phyloP scores from a whole-genome alignment of 2,113 vertebrate species.

The Pelmatolapia mariae region DNA sequence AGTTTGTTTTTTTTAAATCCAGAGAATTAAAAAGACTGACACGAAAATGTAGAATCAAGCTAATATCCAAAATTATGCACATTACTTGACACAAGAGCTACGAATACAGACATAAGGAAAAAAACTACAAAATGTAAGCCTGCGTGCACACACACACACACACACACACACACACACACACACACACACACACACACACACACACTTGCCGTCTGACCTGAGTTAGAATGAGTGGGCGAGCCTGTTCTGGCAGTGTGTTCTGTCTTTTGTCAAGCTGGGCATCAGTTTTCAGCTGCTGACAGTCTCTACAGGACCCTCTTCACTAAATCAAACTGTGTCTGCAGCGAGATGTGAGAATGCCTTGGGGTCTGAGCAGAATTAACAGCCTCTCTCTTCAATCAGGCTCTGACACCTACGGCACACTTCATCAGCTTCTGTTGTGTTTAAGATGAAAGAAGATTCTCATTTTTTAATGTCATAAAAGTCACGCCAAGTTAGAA shows the following conservation, averaged over 20 bases:
- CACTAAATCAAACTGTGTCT: slow-evolving; percentile 37
- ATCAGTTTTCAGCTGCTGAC: slow-evolving; percentile 21
- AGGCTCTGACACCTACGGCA: background rate
- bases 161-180: background rate
- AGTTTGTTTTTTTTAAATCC: background rate
- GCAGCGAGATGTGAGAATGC: background rate
- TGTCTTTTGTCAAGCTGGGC: slow-evolving; percentile 26
- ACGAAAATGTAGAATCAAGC: background rate
- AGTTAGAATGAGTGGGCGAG: background rate
- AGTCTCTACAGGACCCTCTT: slow-evolving; percentile 24
- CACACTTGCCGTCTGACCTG: background rate
- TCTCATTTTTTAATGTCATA: background rate
- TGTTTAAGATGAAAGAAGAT: slow-evolving; percentile 17
- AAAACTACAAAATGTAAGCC: background rate
- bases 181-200: background rate
- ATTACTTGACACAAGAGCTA: background rate
- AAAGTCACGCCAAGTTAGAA: background rate
- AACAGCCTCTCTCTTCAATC: slow-evolving; percentile 7
- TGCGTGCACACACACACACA: accelerated
- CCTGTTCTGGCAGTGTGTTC: background rate
- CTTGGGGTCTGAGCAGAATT: background rate
- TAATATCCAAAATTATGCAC: background rate
- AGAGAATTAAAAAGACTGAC: background rate
- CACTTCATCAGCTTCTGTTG: slow-evolving; percentile 18
- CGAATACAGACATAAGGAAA: background rate